Percentiles rank a stretch among this genome's conserved stretches.
These are phyloP conservation scores for Stenchaetothrips biformis DNA, from an alignment of 2,888 invertebrate genomes.

Conservation along the genomic window DNA sequence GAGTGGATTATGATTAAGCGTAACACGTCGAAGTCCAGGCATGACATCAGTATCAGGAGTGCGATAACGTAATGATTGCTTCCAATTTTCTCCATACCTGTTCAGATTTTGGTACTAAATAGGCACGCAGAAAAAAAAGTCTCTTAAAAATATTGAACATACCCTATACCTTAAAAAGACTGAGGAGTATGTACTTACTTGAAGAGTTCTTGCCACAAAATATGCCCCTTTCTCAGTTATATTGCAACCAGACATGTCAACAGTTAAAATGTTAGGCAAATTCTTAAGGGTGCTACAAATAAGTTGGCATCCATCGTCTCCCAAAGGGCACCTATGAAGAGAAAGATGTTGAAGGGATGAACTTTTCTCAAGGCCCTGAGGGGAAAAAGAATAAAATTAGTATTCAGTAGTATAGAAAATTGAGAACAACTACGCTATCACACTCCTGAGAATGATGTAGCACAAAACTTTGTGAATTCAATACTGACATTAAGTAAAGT, in stretches of 20 bases:
- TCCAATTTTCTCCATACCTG: constrained; percentile 76
- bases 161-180: no score
- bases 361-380: constrained; percentile 57
- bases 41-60: constrained; percentile 66
- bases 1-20: constrained; percentile 63
- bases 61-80: constrained; percentile 70
- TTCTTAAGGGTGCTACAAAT: constrained; percentile 64
- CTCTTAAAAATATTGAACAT: no score
- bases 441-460: no score
- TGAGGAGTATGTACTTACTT: constrained; percentile 31
- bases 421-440: constrained; percentile 24
- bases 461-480: no score
- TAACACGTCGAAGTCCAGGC: constrained; percentile 65
- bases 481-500: constrained; percentile 40
- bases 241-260: constrained; percentile 66
- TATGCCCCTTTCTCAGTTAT: constrained; percentile 59
- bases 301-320: constrained; percentile 66
- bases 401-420: constrained; percentile 14
- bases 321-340: constrained; percentile 62
- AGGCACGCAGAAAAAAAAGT: no score
- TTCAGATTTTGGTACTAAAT: constrained; percentile 61
- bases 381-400: constrained; percentile 12
- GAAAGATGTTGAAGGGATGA: constrained; percentile 62
- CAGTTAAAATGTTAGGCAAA: constrained; percentile 60
- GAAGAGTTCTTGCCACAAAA: constrained; percentile 61